A percentile compares a stretch with the other conserved stretches of the same genome.
Conservation (phyloP, 2,113 vertebrate species). For the Irena cyanogastra region DNA sequence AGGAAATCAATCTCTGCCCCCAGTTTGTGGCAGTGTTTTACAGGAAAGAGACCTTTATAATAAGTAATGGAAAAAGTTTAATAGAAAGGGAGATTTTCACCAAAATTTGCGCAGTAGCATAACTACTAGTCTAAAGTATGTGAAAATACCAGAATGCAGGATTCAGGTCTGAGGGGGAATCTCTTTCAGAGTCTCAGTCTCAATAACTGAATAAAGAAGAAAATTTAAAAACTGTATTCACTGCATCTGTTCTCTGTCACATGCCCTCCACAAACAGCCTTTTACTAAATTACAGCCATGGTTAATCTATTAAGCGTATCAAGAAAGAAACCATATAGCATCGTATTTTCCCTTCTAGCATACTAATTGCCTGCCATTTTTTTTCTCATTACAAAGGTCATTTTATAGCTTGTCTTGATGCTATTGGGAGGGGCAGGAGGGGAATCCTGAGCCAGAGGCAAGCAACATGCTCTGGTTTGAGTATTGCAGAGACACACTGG, state of each 20-base stretch:
- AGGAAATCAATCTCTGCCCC: neutral
- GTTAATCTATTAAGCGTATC: constrained; percentile 42
- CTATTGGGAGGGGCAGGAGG: neutral
- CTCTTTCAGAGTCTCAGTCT: neutral
- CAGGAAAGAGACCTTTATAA: neutral
- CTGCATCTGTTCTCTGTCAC: constrained; percentile 26
- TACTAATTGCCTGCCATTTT: constrained; percentile 18
- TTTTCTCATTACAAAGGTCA: constrained; percentile 20
- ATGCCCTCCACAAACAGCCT: constrained; percentile 9
- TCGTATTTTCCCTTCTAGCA: constrained; percentile 16
- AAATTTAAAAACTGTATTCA: constrained; percentile 7
- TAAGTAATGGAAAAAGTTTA: neutral
- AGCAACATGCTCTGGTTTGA: neutral
- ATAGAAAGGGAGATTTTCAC: neutral
- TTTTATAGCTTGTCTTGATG: neutral
- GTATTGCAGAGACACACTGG: neutral
- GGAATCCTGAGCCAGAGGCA: neutral
- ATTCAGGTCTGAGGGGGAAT: neutral
- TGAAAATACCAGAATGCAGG: neutral
- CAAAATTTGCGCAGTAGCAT: neutral
- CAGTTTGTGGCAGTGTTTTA: neutral
- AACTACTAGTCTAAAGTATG: neutral
- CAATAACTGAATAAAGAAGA: constrained; percentile 5
- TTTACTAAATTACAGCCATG: constrained; percentile 17
- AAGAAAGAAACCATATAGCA: neutral